A percentile compares a stretch with the other conserved stretches of the same genome.
phyloP scores from a whole-genome alignment of 2,797 vertebrate species.

The Poecilia wingei region DNA sequence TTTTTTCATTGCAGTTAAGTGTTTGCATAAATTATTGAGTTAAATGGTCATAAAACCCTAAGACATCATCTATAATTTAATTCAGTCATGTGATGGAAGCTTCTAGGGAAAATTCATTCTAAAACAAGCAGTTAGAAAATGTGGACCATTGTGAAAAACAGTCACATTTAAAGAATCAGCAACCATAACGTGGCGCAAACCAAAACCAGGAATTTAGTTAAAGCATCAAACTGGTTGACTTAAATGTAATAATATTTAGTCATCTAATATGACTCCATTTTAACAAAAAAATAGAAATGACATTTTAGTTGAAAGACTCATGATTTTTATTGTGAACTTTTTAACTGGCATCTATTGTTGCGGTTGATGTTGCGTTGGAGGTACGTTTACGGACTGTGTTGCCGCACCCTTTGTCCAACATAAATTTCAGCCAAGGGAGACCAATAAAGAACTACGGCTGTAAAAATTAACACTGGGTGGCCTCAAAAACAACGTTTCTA shows the following conservation, averaged over 20 bases:
- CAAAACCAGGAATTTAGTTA: not conserved
- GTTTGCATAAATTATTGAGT: not conserved
- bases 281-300: not conserved
- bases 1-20: not conserved
- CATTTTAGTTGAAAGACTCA: not conserved
- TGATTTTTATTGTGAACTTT: not conserved
- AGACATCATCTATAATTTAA: too few species aligned
- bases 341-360: not conserved
- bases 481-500: not conserved
- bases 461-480: not conserved
- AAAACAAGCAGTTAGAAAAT: not conserved
- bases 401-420: not conserved
- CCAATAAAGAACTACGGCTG: not conserved
- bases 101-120: too few species aligned
- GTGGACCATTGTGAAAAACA: not conserved
- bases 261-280: not conserved
- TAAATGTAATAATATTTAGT: not conserved
- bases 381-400: not conserved
- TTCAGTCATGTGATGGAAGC: too few species aligned
- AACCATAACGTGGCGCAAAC: not conserved
- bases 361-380: not conserved
- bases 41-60: too few species aligned
- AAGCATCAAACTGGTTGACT: not conserved
- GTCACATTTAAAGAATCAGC: not conserved
- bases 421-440: not conserved